These are phyloP conservation scores for Hapalemur alaotrensis DNA, from an alignment of 2,797 vertebrate species.

Conservation along the genomic window DNA sequence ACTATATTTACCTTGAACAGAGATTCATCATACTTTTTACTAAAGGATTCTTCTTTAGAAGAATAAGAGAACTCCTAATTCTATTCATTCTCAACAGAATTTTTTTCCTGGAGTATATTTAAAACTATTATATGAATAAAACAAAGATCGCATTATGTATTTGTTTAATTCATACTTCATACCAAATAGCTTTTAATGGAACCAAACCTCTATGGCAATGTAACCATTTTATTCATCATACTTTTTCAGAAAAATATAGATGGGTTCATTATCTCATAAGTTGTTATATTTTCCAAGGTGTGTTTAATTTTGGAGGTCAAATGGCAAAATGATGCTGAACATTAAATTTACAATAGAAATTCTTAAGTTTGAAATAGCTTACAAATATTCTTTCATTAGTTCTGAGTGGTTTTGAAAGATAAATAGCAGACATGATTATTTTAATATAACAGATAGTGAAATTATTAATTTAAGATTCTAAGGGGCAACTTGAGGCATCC, in stretches of 20 bases:
- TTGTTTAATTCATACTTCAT: constrained; percentile 22
- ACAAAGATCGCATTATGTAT: not conserved
- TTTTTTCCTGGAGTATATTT: not conserved
- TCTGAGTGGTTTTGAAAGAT: not conserved
- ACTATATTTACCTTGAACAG: not conserved
- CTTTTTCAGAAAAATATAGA: constrained; percentile 33
- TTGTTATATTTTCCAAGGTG: not conserved
- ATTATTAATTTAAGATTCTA: constrained; percentile 33
- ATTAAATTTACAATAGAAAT: not conserved
- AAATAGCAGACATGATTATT: not conserved
- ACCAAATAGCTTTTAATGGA: not conserved
- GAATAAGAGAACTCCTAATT: not conserved
- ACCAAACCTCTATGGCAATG: not conserved
- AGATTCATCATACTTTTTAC: not conserved
- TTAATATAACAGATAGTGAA: not conserved
- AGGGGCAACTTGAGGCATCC: not conserved
- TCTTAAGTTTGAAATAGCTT: not conserved
- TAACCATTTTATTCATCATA: not conserved
- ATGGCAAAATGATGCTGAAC: not conserved
- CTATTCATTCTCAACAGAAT: not conserved
- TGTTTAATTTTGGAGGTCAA: constrained; percentile 8
- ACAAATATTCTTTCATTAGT: not conserved
- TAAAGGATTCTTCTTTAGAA: not conserved
- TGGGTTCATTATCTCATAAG: not conserved
- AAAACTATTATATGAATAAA: not conserved